These are phyloP conservation scores for Agriopis leucophaearia DNA, from an alignment of 2,888 invertebrate genomes.

Conservation along the genomic window DNA sequence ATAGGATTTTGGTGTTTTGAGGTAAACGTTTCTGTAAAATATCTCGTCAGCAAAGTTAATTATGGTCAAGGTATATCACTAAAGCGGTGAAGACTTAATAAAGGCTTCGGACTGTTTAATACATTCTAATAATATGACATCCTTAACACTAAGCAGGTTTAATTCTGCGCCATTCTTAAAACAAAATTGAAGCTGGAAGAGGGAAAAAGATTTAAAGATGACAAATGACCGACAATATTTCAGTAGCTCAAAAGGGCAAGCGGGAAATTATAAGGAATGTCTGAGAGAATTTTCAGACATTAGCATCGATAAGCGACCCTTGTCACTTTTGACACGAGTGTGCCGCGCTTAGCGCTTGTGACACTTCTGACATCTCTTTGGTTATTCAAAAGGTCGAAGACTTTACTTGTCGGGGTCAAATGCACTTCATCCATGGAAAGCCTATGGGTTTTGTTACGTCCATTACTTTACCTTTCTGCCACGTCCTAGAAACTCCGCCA, in stretches of 20 bases:
- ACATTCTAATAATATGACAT: not conserved
- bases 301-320: slow-evolving; percentile 57
- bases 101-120: not conserved
- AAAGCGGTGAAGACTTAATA: no score
- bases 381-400: slow-evolving; percentile 23
- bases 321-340: slow-evolving; percentile 33
- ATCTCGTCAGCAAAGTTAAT: no score
- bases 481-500: no score
- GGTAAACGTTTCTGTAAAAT: no score
- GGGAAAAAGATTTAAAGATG: slow-evolving; percentile 51
- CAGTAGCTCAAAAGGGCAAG: slow-evolving; percentile 62
- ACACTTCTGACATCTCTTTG: slow-evolving; percentile 31
- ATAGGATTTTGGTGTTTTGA: no score
- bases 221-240: slow-evolving; percentile 67
- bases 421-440: no score
- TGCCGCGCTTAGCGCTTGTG: slow-evolving; percentile 32
- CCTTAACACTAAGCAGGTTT: slow-evolving; percentile 8
- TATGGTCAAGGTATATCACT: no score
- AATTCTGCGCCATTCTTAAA: slow-evolving; percentile 30
- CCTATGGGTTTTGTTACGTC: no score
- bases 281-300: slow-evolving; percentile 63
- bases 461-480: no score
- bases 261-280: slow-evolving; percentile 62
- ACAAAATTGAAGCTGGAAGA: slow-evolving; percentile 39
- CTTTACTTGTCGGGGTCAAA: slow-evolving; percentile 4